Base-by-base conservation (phyloP, 2,113 vertebrate genomes). In the Oncorhynchus clarkii region DNA sequence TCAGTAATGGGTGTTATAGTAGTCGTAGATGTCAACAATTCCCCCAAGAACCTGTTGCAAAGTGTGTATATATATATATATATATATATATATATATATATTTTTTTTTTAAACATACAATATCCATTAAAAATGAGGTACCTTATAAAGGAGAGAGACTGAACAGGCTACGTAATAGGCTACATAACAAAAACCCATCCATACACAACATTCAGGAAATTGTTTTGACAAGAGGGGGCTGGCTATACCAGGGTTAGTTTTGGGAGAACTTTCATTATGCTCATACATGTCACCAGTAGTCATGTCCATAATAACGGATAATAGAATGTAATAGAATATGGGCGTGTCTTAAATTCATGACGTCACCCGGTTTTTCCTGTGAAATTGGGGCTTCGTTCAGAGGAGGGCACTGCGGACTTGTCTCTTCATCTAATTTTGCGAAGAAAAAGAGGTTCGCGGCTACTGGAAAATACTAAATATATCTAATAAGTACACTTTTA, bases 341-440 rank as follows among this genome's bases (percentile, higher is more conserved):
- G 71, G 72, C 34, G 48, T 5, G 76, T 74, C 49, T 67, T 70
- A 2, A 0, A 14, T 4, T n/a, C 29, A 49, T 86, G 79, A 88
- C 82, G 85, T 79, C 5, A 12, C 2, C 11, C 7, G 60, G 22
- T 8, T 66, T 73, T 65, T 34, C 39, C 39, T 26, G 8, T 22
- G 1, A 16, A 12, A 6, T 0, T 45, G 73, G 31, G 3, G 2
- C 27, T 14, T 14, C 2, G 24, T 12, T 31, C 6, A 48, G 26
- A 16, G 1, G n/a, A 66, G 57, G 26, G 20, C 18, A 11, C 49
- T 68, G 80, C 73, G 8, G 27, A 59, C 57, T n/a, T 66, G 64
- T 27, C 64, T 26, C 65, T 67, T 14, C 65, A 31, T 67, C 65
- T 67, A 29, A 67, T 67, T 13, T 67, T 31, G 16, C 24, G 22